Conservation (phyloP, 1,140 invertebrate genomes). For the Euschistus heros region DNA sequence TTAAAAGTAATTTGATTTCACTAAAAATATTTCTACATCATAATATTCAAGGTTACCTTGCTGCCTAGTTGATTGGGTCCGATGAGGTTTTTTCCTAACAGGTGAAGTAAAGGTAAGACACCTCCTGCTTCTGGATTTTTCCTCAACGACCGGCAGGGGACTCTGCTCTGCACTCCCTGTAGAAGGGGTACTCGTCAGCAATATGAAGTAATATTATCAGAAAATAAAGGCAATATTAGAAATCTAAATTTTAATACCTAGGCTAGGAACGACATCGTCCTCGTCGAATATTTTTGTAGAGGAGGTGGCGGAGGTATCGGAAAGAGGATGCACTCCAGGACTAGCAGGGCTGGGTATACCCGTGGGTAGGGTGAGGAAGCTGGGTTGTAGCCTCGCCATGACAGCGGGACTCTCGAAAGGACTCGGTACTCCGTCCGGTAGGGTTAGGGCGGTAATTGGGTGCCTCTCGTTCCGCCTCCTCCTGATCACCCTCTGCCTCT, state of each 20-base stretch:
- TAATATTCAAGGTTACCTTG: no score
- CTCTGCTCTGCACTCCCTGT: slow-evolving; percentile 20
- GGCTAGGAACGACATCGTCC: slow-evolving; percentile 27
- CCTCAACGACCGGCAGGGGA: slow-evolving; percentile 29
- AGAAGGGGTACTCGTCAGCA: no score
- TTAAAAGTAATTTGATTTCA: no score
- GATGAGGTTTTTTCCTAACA: neutral
- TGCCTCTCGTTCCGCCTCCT: slow-evolving; percentile 17
- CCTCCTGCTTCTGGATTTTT: slow-evolving; percentile 30
- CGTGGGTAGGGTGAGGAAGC: slow-evolving; percentile 31
- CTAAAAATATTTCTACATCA: no score
- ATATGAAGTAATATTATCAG: neutral
- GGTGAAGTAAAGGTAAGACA: slow-evolving; percentile 32
- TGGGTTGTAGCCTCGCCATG: neutral
- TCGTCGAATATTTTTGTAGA: slow-evolving; percentile 22
- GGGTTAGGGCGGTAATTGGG: slow-evolving; percentile 27
- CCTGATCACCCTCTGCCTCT: slow-evolving; percentile 35
- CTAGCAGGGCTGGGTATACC: slow-evolving; percentile 32
- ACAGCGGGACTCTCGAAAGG: slow-evolving; percentile 23
- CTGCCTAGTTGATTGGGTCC: neutral
- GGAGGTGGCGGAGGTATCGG: slow-evolving; percentile 1
- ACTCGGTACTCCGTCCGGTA: slow-evolving; percentile 29
- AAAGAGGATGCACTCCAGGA: neutral
- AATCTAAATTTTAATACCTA: slow-evolving; percentile 18
- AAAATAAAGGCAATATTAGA: neutral